These are phyloP conservation scores for Glaucidium brasilianum DNA, from an alignment of 2,113 vertebrate genomes.

Conservation along the genomic window DNA sequence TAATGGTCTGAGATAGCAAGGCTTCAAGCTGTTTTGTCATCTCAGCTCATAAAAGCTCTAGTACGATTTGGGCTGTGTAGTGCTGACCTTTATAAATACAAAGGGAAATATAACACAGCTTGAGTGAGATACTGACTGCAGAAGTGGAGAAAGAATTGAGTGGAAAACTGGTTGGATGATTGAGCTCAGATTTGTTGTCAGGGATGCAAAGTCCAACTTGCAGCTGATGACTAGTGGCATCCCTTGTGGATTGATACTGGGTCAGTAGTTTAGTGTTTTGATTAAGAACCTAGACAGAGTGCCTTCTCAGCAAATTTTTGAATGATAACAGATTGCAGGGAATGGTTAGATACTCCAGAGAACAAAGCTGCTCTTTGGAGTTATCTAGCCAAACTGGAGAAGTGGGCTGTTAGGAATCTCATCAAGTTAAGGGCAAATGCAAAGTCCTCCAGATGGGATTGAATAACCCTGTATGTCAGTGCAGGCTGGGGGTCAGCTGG, in stretches of 20 bases:
- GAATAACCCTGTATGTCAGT: background rate
- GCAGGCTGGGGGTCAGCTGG: background rate
- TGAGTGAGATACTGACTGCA: background rate
- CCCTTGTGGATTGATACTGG: background rate
- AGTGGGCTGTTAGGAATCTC: background rate
- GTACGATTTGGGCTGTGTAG: background rate
- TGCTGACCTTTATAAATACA: background rate
- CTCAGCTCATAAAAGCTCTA: background rate
- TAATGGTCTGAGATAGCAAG: background rate
- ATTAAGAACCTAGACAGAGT: background rate
- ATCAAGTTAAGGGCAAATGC: background rate
- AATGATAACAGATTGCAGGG: background rate
- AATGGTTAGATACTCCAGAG: background rate
- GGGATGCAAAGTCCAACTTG: background rate
- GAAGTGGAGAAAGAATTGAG: background rate
- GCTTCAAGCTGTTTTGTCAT: background rate
- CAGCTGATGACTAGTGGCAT: background rate
- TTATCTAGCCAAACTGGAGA: background rate
- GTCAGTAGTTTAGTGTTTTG: background rate
- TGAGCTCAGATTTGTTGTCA: background rate
- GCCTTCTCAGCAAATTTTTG: background rate
- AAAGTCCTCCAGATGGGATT: background rate
- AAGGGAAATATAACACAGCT: background rate
- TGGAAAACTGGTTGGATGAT: background rate
- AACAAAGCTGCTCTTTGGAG: background rate